These are phyloP conservation scores for Nephrotoma flavescens DNA, from an alignment of 2,888 invertebrate species.

Conservation along the genomic window DNA sequence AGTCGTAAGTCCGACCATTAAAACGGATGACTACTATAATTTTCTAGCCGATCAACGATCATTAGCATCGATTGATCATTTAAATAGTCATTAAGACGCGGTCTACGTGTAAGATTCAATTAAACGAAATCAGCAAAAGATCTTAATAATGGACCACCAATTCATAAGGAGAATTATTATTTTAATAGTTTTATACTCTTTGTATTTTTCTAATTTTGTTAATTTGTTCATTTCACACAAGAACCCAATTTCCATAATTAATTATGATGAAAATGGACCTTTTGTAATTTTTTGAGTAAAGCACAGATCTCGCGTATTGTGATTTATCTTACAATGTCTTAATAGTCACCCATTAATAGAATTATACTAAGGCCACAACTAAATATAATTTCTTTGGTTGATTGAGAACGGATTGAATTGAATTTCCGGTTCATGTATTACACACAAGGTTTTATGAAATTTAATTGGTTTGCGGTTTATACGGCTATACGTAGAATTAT, in stretches of 20 bases:
- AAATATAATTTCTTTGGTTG: background rate
- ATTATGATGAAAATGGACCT: background rate
- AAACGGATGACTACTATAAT: background rate
- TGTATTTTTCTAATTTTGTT: background rate
- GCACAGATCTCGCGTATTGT: background rate
- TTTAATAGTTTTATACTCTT: background rate
- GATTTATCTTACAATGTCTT: background rate
- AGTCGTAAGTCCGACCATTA: background rate
- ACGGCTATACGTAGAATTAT: background rate
- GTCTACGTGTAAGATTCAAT: background rate
- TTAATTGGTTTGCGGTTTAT: background rate
- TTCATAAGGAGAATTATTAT: background rate
- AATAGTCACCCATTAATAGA: background rate
- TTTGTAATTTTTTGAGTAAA: background rate
- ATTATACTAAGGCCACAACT: background rate
- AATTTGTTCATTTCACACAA: background rate
- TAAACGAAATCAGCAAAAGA: background rate
- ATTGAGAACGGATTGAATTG: background rate
- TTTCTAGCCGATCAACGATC: background rate
- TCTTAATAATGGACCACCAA: background rate
- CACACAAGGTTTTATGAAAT: background rate
- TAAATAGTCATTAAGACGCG: background rate
- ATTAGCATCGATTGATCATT: background rate
- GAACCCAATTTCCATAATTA: background rate
- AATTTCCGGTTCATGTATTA: background rate